Evolutionary conservation across 2,113 vertebrate genomes (phyloP).

Genomic region (Pica pica): DNA sequence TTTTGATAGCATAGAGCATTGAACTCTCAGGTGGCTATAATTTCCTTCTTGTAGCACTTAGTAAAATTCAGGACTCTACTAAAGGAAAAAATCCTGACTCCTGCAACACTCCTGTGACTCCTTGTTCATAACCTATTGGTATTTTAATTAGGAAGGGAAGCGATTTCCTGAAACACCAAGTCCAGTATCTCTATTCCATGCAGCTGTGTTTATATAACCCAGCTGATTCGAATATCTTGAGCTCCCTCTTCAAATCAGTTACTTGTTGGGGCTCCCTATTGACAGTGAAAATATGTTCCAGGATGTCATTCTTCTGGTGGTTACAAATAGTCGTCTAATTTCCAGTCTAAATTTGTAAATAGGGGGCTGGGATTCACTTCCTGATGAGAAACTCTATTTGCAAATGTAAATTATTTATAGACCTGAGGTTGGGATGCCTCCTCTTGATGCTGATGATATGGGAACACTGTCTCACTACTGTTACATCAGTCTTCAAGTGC

Average conservation of each 20-base stretch:
- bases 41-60: background rate
- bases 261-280: background rate
- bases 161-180: background rate
- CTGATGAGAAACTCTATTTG: background rate
- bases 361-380: background rate
- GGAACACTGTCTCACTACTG: background rate
- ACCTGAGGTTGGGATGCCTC: background rate
- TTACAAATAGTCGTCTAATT: background rate
- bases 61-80: background rate
- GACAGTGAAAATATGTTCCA: background rate
- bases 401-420: background rate
- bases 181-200: background rate
- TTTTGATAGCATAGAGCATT: background rate
- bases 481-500: background rate
- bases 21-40: background rate
- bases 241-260: background rate
- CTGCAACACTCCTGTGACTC: background rate
- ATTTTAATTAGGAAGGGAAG: conserved; percentile 8
- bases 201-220: conserved; percentile 38
- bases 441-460: background rate
- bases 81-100: background rate
- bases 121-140: background rate
- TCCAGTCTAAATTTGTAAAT: background rate
- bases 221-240: background rate
- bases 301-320: background rate